These are phyloP conservation scores for Amiota mariae DNA, from an alignment of 2,888 invertebrate species.

Conservation along the genomic window DNA sequence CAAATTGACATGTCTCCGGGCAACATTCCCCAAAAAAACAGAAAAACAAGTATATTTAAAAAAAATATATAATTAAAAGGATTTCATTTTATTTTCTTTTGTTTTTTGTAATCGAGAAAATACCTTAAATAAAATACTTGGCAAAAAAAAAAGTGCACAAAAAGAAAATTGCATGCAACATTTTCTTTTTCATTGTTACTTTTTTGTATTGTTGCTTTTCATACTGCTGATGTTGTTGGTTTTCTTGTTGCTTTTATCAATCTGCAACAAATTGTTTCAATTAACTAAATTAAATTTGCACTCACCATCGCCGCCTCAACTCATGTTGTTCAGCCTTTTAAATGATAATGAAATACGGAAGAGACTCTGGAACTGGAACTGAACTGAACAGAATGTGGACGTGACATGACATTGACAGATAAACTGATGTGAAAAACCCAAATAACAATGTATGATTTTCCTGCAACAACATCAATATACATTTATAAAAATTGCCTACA, in stretches of 20 bases:
- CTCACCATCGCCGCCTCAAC: constrained; percentile 52
- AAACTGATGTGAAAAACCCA: constrained; percentile 45
- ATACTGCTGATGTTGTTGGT: constrained; percentile 4
- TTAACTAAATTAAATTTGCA: constrained; percentile 73
- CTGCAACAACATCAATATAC: constrained; percentile 40
- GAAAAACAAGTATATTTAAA: constrained; percentile 27
- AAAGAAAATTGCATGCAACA: constrained; percentile 50
- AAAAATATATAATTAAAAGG: constrained; percentile 48
- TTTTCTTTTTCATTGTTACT: constrained; percentile 15
- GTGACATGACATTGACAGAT: constrained; percentile 68
- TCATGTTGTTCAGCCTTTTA: not conserved
- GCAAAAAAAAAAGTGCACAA: too few relatives aligned
- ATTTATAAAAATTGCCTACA: constrained; percentile 65
- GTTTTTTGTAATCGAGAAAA: constrained; percentile 53
- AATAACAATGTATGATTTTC: not conserved
- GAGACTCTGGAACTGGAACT: not conserved
- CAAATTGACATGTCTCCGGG: constrained; percentile 63
- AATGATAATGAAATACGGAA: constrained; percentile 5
- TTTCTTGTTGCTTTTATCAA: constrained; percentile 26
- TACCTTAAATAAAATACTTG: constrained; percentile 50
- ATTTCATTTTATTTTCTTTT: constrained; percentile 35
- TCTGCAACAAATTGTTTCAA: constrained; percentile 71
- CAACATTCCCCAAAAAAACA: constrained; percentile 36
- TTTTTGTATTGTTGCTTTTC: not conserved
- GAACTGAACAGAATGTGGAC: constrained; percentile 42